These are phyloP conservation scores for Pempheris klunzingeri DNA, from an alignment of 2,797 vertebrate genomes.

Conservation along the genomic window DNA sequence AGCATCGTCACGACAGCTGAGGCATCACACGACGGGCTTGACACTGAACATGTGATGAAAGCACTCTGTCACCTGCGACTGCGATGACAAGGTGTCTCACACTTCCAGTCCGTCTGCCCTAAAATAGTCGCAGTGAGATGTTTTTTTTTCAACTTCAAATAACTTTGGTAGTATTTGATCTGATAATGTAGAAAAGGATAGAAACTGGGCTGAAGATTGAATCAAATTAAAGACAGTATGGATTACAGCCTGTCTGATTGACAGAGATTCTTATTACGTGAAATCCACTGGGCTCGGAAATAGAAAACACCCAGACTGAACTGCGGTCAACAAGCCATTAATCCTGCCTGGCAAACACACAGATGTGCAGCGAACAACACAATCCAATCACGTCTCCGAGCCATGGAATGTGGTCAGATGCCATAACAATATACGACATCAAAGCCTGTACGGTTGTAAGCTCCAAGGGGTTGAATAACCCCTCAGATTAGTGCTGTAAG, in stretches of 20 bases:
- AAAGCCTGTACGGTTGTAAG: constrained; percentile 74
- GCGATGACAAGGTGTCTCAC: constrained; percentile 34
- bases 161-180: constrained; percentile 7
- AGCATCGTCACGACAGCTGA: constrained; percentile 63
- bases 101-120: constrained; percentile 19
- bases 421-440: constrained; percentile 79
- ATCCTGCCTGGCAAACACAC: constrained; percentile 73
- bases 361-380: constrained; percentile 74
- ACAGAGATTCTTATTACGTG: constrained; percentile 41
- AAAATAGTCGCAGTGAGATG: not conserved
- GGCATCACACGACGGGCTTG: constrained; percentile 35
- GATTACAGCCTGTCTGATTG: constrained; percentile 39
- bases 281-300: constrained; percentile 42
- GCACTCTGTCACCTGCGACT: constrained; percentile 54
- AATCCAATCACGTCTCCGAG: constrained; percentile 73
- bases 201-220: not conserved
- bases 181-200: constrained; percentile 1
- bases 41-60: constrained; percentile 54
- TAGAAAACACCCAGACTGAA: constrained; percentile 62
- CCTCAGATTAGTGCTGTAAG: constrained; percentile 77
- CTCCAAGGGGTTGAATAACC: constrained; percentile 77
- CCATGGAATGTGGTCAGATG: constrained; percentile 74
- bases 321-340: constrained; percentile 70
- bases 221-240: constrained; percentile 4
- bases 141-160: not conserved